These are phyloP conservation scores for Lonchura striata DNA, from an alignment of 2,113 vertebrate genomes.

Conservation along the genomic window DNA sequence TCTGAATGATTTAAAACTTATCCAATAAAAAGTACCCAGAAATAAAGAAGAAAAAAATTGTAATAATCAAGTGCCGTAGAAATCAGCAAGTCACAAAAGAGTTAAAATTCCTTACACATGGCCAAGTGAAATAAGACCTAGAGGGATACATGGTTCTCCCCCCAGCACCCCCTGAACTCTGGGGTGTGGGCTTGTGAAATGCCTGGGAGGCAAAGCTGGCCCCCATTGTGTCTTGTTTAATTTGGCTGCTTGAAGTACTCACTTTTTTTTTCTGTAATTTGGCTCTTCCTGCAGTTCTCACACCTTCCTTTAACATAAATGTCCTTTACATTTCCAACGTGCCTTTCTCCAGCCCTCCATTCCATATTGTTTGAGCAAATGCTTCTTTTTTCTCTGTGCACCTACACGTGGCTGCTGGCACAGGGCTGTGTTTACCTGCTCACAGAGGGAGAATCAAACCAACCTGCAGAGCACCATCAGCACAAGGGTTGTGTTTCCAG, in stretches of 20 bases:
- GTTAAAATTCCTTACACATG: constrained; percentile 4
- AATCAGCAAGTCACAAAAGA: constrained; percentile 61
- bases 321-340: constrained; percentile 58
- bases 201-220: constrained; percentile 36
- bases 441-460: not conserved
- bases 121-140: constrained; percentile 69
- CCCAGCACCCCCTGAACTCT: not conserved
- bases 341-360: not conserved
- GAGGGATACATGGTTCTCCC: constrained; percentile 8
- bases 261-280: constrained; percentile 36
- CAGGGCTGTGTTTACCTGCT: not conserved
- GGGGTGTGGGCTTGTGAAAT: constrained; percentile 43
- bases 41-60: not conserved
- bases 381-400: not conserved
- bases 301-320: constrained; percentile 52
- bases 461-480: fast-evolving
- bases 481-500: not conserved
- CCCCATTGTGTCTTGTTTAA: constrained; percentile 65
- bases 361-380: not conserved
- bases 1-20: constrained; percentile 33
- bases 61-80: constrained; percentile 15
- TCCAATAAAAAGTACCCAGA: not conserved
- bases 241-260: constrained; percentile 33
- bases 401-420: not conserved
- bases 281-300: constrained; percentile 58